Evolutionary conservation across 2,113 vertebrate genomes (phyloP).

Genomic region (Lamprologus tigripictilis): DNA sequence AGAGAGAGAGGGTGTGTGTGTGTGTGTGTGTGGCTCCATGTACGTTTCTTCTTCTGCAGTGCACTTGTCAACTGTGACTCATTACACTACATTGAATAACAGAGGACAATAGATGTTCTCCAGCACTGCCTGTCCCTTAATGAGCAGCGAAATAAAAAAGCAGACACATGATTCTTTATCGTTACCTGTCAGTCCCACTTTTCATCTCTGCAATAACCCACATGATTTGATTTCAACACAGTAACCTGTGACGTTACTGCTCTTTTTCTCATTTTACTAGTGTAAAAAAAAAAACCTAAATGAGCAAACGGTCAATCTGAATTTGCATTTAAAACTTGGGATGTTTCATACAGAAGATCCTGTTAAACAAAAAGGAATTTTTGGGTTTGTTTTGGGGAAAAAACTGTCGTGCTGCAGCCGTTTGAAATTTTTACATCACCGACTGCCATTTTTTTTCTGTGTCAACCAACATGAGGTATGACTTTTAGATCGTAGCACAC

Average conservation of each 20-base stretch:
- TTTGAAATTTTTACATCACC: not conserved
- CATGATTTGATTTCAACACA: not conserved
- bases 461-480: not conserved
- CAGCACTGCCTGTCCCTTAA: not conserved
- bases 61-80: conserved; percentile 39
- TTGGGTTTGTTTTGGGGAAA: not conserved
- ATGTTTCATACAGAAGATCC: not conserved
- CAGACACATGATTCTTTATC: not conserved
- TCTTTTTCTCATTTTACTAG: not conserved
- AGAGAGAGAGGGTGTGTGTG: not conserved
- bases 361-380: not conserved
- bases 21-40: not conserved
- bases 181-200: not conserved
- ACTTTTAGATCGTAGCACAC: not conserved
- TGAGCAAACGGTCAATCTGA: not conserved
- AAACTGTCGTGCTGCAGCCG: not conserved
- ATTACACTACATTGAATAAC: conserved; percentile 23
- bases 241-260: not conserved
- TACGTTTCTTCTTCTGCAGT: not conserved
- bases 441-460: not conserved
- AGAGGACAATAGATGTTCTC: not conserved
- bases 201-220: not conserved
- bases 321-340: not conserved
- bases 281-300: not conserved
- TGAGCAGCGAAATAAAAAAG: not conserved